Conservation (phyloP, 2,797 vertebrate genomes). For the Enteromius fasciolatus region DNA sequence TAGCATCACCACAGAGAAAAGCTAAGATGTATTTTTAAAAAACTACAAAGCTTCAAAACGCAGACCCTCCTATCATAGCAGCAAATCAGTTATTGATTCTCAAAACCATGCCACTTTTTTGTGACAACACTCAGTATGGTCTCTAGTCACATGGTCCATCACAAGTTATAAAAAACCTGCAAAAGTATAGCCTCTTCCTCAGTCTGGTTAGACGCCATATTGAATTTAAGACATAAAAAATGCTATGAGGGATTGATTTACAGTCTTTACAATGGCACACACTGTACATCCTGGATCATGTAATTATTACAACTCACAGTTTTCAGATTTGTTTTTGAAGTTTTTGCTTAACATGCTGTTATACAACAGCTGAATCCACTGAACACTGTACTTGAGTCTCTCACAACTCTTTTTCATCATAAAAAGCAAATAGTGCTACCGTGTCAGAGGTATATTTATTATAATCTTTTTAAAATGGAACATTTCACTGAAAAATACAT, state of each 20-base stretch:
- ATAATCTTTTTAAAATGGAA: neutral
- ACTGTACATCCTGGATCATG: neutral
- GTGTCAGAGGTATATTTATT: neutral
- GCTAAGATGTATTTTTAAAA: neutral
- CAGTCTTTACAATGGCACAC: neutral
- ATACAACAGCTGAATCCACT: neutral
- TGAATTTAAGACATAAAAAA: neutral
- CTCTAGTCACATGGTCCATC: neutral
- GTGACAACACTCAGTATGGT: neutral
- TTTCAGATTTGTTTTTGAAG: neutral
- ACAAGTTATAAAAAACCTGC: conserved; percentile 9
- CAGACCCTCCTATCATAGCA: neutral
- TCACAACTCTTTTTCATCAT: neutral
- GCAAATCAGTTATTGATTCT: neutral
- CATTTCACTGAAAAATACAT: neutral
- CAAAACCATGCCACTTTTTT: neutral
- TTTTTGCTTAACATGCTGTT: neutral
- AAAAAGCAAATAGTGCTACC: neutral
- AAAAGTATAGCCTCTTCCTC: neutral
- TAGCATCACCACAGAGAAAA: neutral
- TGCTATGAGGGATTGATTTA: neutral
- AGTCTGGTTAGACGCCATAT: neutral
- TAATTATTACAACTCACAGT: neutral
- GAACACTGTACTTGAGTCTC: neutral
- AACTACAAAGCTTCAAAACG: neutral